Evolutionary conservation across 2,888 invertebrate species (phyloP).

Genomic region (Ochropleura leucogaster): DNA sequence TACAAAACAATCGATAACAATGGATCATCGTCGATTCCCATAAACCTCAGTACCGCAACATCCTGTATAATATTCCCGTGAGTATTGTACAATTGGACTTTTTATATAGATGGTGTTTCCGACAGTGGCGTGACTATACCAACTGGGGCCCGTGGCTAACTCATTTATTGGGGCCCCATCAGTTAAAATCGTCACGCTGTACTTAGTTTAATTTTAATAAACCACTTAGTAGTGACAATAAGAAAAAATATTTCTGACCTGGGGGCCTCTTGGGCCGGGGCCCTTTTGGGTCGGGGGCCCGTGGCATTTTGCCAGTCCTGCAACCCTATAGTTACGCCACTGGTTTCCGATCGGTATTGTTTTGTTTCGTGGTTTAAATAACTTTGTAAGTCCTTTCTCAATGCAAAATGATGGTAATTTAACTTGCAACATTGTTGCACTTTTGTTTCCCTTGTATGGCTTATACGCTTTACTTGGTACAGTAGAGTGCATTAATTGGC

Average conservation of each 20-base stretch:
- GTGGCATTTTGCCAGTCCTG: too few relatives aligned
- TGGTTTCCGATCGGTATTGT: slow-evolving; percentile 21
- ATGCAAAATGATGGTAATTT: not conserved
- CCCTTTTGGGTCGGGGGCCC: too few relatives aligned
- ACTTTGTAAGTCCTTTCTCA: not conserved
- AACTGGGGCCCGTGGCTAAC: too few relatives aligned
- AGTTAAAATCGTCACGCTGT: too few relatives aligned
- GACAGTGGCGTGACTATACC: too few relatives aligned
- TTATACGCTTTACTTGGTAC: not conserved
- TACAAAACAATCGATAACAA: slow-evolving; percentile 42
- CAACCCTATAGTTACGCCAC: too few relatives aligned
- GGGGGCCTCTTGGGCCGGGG: too few relatives aligned
- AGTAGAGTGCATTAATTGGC: too few relatives aligned
- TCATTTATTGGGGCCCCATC: too few relatives aligned
- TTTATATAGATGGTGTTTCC: slow-evolving; percentile 3
- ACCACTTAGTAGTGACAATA: too few relatives aligned
- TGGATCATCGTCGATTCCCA: slow-evolving; percentile 22
- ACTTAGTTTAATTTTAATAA: too few relatives aligned
- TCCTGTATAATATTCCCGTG: slow-evolving; percentile 55
- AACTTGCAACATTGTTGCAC: slow-evolving; percentile 1
- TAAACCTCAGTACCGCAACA: slow-evolving; percentile 58
- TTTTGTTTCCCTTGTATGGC: not conserved
- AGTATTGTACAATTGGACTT: slow-evolving; percentile 14
- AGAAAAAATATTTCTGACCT: too few relatives aligned
- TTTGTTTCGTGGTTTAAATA: slow-evolving; percentile 16